phyloP scores from a whole-genome alignment of 2,113 vertebrate genomes.

The Indicator maculatus region DNA sequence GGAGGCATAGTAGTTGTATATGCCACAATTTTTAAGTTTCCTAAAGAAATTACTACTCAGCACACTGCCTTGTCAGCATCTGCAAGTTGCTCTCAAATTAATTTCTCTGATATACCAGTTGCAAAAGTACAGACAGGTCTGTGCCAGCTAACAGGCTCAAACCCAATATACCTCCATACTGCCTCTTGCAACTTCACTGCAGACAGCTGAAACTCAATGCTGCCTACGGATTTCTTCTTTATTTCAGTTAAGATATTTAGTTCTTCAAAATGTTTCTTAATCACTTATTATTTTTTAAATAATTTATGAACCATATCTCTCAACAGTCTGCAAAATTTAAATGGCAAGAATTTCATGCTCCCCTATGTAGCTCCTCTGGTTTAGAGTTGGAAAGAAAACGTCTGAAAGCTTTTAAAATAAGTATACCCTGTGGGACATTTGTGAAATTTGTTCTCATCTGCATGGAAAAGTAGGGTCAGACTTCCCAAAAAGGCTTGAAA shows the following conservation, averaged over 20 bases:
- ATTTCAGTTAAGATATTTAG: not conserved
- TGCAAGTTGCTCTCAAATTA: not conserved
- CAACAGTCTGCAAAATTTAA: not conserved
- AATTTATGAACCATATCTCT: not conserved
- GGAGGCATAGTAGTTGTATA: not conserved
- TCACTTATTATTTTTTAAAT: not conserved
- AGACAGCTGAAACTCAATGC: not conserved
- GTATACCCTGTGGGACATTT: not conserved
- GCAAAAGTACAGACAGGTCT: not conserved
- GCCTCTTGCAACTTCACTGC: not conserved
- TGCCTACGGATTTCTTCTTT: not conserved
- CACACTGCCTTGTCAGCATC: not conserved
- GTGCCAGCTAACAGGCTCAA: not conserved
- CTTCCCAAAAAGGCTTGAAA: not conserved
- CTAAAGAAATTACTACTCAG: not conserved
- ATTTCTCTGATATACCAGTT: not conserved
- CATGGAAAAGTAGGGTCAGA: not conserved
- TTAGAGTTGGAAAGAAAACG: not conserved
- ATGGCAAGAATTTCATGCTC: not conserved
- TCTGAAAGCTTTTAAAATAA: not conserved
- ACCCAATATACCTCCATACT: not conserved
- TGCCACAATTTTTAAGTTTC: not conserved
- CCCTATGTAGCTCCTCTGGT: not conserved
- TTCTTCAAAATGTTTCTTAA: not conserved
- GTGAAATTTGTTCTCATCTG: not conserved